A percentile compares a stretch with the other conserved stretches of the same genome.
phyloP scores from a whole-genome alignment of 2,888 invertebrate species.

The Leptinotarsa peninsularis region DNA sequence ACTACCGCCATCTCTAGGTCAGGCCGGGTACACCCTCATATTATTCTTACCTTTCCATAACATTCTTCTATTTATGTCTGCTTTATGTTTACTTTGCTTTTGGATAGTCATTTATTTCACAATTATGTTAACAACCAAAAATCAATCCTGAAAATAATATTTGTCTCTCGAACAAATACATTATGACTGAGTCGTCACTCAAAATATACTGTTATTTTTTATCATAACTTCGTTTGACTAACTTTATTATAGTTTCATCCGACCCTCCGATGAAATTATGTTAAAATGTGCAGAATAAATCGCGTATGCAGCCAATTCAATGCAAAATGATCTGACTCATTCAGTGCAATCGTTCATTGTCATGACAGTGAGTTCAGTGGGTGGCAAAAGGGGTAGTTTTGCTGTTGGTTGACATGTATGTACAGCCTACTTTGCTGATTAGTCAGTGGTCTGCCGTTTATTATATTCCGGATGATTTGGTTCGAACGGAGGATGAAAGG shows the following conservation, averaged over 20 bases:
- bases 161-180: too few species aligned
- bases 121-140: too few species aligned
- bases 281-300: conserved; percentile 21
- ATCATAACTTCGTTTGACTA: not conserved
- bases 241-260: not conserved
- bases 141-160: too few species aligned
- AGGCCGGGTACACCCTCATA: too few species aligned
- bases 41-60: too few species aligned
- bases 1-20: too few species aligned
- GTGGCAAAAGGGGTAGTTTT: conserved; percentile 43
- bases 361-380: conserved; percentile 42
- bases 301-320: conserved; percentile 37
- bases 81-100: too few species aligned
- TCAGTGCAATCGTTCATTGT: conserved; percentile 43
- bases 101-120: too few species aligned
- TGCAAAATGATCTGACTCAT: conserved; percentile 43
- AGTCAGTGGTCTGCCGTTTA: conserved; percentile 30
- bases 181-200: too few species aligned
- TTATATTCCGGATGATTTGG: conserved; percentile 44
- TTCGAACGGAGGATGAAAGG: conserved; percentile 42
- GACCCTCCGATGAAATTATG: conserved; percentile 6
- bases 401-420: conserved; percentile 43
- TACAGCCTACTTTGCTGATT: conserved; percentile 45
- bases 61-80: too few species aligned
- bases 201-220: not conserved